Base-by-base conservation (phyloP, 1,140 invertebrate genomes). In the Drosophila serrata region DNA sequence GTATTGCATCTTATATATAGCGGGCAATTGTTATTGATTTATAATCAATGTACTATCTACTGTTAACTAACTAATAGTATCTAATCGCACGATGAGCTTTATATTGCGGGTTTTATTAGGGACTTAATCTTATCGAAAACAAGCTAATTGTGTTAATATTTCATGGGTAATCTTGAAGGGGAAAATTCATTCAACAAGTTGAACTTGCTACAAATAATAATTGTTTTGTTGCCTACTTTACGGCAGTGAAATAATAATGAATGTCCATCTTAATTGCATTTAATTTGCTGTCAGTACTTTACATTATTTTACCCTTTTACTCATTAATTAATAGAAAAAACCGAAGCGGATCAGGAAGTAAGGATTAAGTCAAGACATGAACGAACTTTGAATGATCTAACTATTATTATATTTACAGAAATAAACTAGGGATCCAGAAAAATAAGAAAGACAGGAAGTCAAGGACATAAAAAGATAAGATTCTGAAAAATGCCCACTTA, bases 81-180 rank as follows among this genome's bases (percentile, higher is more conserved):
- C 61, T 64, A 60, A 64, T 64, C 61, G 48, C 22, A 5, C 22
- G 27, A 27, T 39, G 46, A 53, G 55, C 57, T 61, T 60, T 61
- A 33, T 33, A 61, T 63, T 60, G 56, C 3, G 24, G 31, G 4
- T 8, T n/a, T 37, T 27, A 61, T 19, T 3, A 6, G 6, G 9
- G 11, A 9, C 5, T 22, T 8, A 17, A 63, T 63, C 61, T 64
- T 24, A 64, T 64, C 61, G 27, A 6, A 6, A 9, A 1, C 31
- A 19, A 55, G 3, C 17, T 12, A 51, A 31, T 60, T 29, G 24
- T 63, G 35, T 37, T 37, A 22, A 55, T 55, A 55, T 24, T 55
- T 55, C 6, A 55, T n/a, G 11, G 29, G 27, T 24, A 42, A 42
- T 64, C 27, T 61, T 61, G 6, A 40, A 24, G 13, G 59, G 19